Conservation (phyloP, 2,888 invertebrate genomes). For the Carabus problematicus region DNA sequence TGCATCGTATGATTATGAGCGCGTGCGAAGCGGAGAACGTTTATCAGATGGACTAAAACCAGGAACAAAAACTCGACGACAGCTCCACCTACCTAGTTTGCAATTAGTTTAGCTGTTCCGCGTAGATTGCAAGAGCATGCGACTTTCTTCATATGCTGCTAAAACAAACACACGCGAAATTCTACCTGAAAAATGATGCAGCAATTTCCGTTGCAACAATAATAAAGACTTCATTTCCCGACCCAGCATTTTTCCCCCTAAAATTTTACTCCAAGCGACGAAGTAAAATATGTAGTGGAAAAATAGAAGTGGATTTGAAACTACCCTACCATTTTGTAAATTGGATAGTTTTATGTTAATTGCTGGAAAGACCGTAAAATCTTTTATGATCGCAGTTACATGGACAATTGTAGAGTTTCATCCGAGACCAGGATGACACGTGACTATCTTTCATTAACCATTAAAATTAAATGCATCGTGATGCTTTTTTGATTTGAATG, state of each 20-base stretch:
- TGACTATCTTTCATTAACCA: conserved; percentile 13
- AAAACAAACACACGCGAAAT: neutral
- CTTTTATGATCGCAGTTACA: conserved; percentile 16
- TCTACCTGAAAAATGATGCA: no score
- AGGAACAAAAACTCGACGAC: conserved; percentile 30
- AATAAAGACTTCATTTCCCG: no score
- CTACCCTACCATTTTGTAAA: conserved; percentile 16
- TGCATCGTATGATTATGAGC: no score
- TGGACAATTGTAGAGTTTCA: conserved; percentile 9
- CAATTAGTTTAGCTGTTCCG: conserved; percentile 25
- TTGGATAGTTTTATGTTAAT: conserved; percentile 26
- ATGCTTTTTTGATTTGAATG: conserved; percentile 1
- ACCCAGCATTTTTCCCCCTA: no score
- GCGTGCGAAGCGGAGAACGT: neutral
- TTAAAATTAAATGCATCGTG: neutral
- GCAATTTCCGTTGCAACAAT: no score
- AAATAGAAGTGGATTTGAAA: neutral
- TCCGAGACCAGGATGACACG: neutral
- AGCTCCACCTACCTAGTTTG: conserved; percentile 26
- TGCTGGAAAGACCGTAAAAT: conserved; percentile 12
- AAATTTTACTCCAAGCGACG: no score
- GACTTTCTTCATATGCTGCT: neutral
- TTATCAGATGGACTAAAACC: conserved; percentile 27
- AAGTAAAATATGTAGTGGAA: no score
- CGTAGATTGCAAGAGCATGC: conserved; percentile 19